A percentile compares a stretch with the other conserved stretches of the same genome.
Evolutionary conservation across 2,113 vertebrate species (phyloP).

Genomic region (Nymphicus hollandicus): DNA sequence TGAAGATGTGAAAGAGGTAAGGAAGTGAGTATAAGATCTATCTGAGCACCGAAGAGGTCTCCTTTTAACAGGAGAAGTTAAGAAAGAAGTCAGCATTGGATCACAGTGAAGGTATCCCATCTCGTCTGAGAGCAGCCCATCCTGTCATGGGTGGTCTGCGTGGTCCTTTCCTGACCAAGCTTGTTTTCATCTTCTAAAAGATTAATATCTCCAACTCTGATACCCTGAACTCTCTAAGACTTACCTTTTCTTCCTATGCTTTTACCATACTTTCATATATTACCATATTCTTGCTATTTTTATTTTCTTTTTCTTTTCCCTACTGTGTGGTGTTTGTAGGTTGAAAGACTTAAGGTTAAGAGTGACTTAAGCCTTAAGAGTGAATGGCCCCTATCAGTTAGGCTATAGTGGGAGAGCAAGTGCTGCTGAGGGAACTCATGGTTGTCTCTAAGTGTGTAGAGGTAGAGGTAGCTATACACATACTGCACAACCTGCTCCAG

Average conservation of each 20-base stretch:
- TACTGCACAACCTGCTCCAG: not conserved
- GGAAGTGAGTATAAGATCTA: not conserved
- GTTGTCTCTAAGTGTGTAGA: not conserved
- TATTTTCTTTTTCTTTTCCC: fast-evolving
- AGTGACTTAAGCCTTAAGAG: not conserved
- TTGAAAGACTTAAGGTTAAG: not conserved
- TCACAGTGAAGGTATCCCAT: not conserved
- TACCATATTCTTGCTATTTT: not conserved
- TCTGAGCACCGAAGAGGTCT: not conserved
- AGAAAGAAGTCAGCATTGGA: not conserved
- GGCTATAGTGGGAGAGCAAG: not conserved
- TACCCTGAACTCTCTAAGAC: not conserved
- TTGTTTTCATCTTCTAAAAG: not conserved
- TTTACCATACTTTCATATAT: not conserved
- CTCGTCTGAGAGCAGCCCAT: not conserved
- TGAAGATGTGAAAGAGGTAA: not conserved
- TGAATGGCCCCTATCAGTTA: not conserved
- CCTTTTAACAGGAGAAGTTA: not conserved
- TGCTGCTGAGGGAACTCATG: not conserved
- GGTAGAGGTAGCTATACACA: not conserved
- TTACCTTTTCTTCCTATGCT: not conserved
- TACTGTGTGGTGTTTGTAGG: not conserved
- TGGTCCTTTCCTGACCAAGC: not conserved
- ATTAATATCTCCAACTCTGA: not conserved
- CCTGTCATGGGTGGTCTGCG: fast-evolving